Base-by-base conservation (phyloP, 2,888 invertebrate species). In the Eledone cirrhosa region DNA sequence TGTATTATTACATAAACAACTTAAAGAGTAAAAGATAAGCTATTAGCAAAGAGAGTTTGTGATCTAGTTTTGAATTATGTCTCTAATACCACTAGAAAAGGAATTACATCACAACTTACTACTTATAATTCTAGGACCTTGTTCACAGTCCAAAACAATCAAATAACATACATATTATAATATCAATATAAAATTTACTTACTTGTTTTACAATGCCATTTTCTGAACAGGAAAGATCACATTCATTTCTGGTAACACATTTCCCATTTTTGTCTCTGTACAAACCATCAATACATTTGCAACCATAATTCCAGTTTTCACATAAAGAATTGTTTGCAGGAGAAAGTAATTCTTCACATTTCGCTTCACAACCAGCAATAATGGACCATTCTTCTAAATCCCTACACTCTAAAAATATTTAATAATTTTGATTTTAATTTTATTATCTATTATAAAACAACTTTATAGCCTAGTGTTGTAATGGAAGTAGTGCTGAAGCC, bases 221-320 rank as follows among this genome's bases (percentile, higher is more conserved):
- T n/a, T 31, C 72, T 41, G 24, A 3, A 22, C 72, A 72, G 4
- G 72, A 22, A 22, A 72, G 11, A 33, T 72, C 22, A 33, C 72
- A 72, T 72, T 72, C 31, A 41, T 72, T 22, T 72, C 41, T 22
- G 1, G 13, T 29, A 33, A 72, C 72, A 11, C 72, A 72, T 1
- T 72, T 19, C 16, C 72, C 72, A 41, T 1, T 5, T 22, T 31
- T 11, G 41, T 72, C 22, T 41, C 72, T 31, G 72, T 41, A 72
- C 33, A 72, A 41, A 72, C 72, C 72, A 7, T 8, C 22, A 22
- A 41, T 41, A 33, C 72, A 72, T 41, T 33, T 72, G 14, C 72
- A 72, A 4, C 72, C 72, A 33, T 72, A 72, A n/a, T 72, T 72
- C 72, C 72, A 72, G 31, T 72, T 72, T n/a, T 72, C 72, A 22